Percentiles rank a stretch among this genome's conserved stretches.
These are phyloP conservation scores for Paramisgurnus dabryanus DNA, from an alignment of 2,113 vertebrate species.

Conservation along the genomic window DNA sequence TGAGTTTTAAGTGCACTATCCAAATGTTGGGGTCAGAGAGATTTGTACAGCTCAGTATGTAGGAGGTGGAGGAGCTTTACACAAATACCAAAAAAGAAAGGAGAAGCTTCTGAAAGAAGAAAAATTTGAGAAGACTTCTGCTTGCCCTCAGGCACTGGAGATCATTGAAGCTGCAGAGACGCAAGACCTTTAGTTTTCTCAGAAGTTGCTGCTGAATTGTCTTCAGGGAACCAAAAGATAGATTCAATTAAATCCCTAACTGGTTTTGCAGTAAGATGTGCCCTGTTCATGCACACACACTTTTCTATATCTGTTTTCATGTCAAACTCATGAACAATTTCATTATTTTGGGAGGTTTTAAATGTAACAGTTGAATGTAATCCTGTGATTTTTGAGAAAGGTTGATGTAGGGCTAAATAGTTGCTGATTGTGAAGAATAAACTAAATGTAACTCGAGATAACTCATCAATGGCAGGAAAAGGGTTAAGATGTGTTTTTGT, in stretches of 20 bases:
- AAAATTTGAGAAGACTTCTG: conserved; percentile 24
- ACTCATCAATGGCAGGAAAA: too few species aligned
- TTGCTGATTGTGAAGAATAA: too few species aligned
- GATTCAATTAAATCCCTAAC: background rate
- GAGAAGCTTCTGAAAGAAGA: background rate
- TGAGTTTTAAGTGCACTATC: conserved; percentile 1
- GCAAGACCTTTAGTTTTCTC: background rate
- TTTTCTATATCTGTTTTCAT: background rate
- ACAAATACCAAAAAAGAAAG: conserved; percentile 30
- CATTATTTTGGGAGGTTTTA: too few species aligned
- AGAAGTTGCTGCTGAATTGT: conserved; percentile 13
- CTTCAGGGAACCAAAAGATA: conserved; percentile 1
- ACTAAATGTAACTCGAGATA: too few species aligned
- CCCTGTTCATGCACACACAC: background rate
- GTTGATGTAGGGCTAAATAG: too few species aligned
- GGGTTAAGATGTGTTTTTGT: too few species aligned
- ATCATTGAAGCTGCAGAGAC: background rate
- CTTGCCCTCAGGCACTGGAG: conserved; percentile 32
- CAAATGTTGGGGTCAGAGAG: conserved; percentile 28
- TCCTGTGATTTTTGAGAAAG: too few species aligned
- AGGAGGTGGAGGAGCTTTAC: conserved; percentile 34
- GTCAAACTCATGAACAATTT: too few species aligned
- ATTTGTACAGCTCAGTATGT: conserved; percentile 26
- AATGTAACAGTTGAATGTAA: too few species aligned
- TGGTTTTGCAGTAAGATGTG: background rate